Conservation (phyloP, 1,140 invertebrate genomes). For the Mactra quadrangularis region DNA sequence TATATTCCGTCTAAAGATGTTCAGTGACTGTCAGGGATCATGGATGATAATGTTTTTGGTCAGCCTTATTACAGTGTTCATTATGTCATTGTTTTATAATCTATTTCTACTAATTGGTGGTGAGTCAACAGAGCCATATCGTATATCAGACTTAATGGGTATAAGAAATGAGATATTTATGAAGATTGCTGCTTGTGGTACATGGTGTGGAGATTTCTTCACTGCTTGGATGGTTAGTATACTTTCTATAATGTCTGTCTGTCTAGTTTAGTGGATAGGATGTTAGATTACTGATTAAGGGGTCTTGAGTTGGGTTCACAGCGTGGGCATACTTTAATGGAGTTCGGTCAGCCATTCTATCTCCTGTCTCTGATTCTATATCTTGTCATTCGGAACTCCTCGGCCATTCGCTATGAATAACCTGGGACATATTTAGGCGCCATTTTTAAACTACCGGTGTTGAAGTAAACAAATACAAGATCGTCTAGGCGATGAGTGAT, state of each 20-base stretch:
- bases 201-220: slow-evolving; percentile 86
- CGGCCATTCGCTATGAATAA: too few relatives aligned
- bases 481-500: too few relatives aligned
- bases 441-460: too few relatives aligned
- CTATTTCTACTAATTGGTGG: slow-evolving; percentile 83
- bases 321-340: too few relatives aligned
- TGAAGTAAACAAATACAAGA: too few relatives aligned
- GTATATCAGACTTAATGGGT: slow-evolving; percentile 82
- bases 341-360: too few relatives aligned
- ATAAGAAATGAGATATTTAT: slow-evolving; percentile 84
- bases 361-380: too few relatives aligned
- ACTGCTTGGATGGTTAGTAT: slow-evolving; percentile 85
- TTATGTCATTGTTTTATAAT: slow-evolving; percentile 86
- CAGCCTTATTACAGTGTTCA: slow-evolving; percentile 84
- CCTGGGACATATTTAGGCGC: too few relatives aligned
- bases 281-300: too few relatives aligned
- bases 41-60: slow-evolving; percentile 86
- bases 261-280: too few relatives aligned
- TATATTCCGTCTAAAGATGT: slow-evolving; percentile 86
- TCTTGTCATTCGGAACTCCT: too few relatives aligned
- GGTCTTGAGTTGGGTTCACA: too few relatives aligned
- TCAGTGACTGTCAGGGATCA: slow-evolving; percentile 85
- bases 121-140: slow-evolving; percentile 80
- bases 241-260: slow-evolving; percentile 28
- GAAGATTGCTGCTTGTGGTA: slow-evolving; percentile 86